Evolutionary conservation across 1,140 invertebrate species (phyloP).

Genomic region (Globodera rostochiensis): DNA sequence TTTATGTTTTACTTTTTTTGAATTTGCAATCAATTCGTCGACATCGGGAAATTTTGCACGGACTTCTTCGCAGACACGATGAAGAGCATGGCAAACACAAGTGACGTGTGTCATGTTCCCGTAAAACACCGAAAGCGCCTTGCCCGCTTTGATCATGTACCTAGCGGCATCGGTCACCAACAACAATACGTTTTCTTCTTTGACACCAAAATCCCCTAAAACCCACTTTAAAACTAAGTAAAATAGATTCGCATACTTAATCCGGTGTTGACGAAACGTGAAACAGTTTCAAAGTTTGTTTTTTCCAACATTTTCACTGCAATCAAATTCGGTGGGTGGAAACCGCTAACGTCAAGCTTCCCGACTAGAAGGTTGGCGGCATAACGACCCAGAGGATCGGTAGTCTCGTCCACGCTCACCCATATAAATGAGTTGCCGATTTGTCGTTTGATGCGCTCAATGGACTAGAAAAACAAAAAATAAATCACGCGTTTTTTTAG

Average conservation of each 20-base stretch:
- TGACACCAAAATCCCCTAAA: background rate
- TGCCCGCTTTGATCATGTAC: background rate
- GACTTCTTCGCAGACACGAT: slow-evolving; percentile 11
- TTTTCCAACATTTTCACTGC: slow-evolving; percentile 1
- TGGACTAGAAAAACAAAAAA: background rate
- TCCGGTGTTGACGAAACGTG: slow-evolving; percentile 9
- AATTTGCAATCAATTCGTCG: background rate
- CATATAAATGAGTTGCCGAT: background rate
- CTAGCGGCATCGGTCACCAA: background rate
- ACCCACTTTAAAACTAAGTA: background rate
- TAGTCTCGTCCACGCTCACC: background rate
- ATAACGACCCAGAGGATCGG: background rate
- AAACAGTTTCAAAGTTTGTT: background rate
- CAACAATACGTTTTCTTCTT: background rate
- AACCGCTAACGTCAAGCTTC: background rate
- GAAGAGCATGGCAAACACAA: background rate
- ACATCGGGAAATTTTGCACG: slow-evolving; percentile 4
- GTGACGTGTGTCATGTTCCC: background rate
- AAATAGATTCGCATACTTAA: too few relatives aligned
- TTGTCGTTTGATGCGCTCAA: background rate
- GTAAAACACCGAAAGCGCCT: background rate
- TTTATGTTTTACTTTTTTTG: slow-evolving; percentile 24
- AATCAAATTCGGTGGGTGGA: background rate
- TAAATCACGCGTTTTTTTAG: too few relatives aligned
- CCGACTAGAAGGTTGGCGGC: background rate